Base-by-base conservation (phyloP, 2,797 vertebrate genomes). In the Sebastes nivosus region DNA sequence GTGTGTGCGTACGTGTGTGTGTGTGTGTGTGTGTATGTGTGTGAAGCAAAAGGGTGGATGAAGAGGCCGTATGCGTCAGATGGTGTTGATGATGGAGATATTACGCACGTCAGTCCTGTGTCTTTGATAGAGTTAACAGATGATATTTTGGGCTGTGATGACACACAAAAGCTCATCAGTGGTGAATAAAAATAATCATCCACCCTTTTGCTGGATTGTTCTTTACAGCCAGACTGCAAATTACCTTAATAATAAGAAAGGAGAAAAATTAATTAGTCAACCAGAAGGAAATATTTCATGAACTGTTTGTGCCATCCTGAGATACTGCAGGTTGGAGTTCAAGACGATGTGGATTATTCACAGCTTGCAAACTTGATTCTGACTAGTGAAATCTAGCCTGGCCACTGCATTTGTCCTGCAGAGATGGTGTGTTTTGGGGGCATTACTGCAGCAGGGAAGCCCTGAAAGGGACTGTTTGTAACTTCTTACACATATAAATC, bases 31-130 rank as follows among this genome's bases (percentile, higher is more conserved):
- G 67, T 8, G 20, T 46, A 46, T 27, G 65, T 55, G 80, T 34
- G 68, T 52, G 61, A 60, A 50, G 68, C 24, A 52, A 42, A 80
- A 59, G 69, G 67, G 87, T 50, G 87, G 76, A 75, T 58, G 87
- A 83, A 69, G 79, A 80, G 81, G 83, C 71, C 22, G 38, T 60
- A 74, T 92, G 91, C 90, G 89, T 94, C 92, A 93, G 75, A 85
- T 77, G 73, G 64, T 80, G 85, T 68, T 89, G 88, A 63, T 81
- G 91, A 80, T 90, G 85, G 86, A 87, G 70, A 89, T 81, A 86
- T 89, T 84, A 90, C 30, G 76, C 42, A 24, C 67, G 58, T 73
- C 66, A 60, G 27, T 75, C 67, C 22, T 60, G 72, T 80, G 75
- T 75, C 65, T 83, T 71, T 81, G 86, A 84, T 79, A 9, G 36